Base-by-base conservation (phyloP, 2,888 invertebrate species). In the Saturnia pavonia region DNA sequence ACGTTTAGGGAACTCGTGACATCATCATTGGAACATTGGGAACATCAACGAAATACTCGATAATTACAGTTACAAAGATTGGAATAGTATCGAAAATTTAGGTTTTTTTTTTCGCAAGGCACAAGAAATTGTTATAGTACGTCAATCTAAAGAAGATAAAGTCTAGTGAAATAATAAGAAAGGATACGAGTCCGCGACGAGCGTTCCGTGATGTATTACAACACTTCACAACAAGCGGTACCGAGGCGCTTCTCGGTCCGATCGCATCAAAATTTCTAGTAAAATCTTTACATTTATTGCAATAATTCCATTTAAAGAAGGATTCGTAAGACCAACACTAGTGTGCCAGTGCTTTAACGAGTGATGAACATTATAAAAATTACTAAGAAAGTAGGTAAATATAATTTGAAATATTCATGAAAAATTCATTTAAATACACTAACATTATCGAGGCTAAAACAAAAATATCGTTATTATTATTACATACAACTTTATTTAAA, bases 341-440 rank as follows among this genome's bases (percentile, higher is more conserved):
- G 90, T 90, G 93, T 93, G 93, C 92, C 91, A 92, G 92, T 87
- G 88, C 89, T 89, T 91, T 93, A 93, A 94, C 94, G 90, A 94
- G 94, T 94, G 94, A 90, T 85, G 88, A 91, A 91, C 87, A 87
- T 86, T 91, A 91, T 90, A 91, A 91, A 90, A 91, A 87, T 88
- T 86, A 92, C 90, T 92, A 92, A 91, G 92, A 92, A 92, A 90
- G 88, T 90, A 91, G 89, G 91, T 94, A 92, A 94, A 93, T 94
- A 94, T 94, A 92, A 93, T 94, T 93, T 93, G 91, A 92, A 91
- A 92, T 92, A 93, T 88, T 91, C 82, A 87, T 91, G 92, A 65
- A 91, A 85, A 84, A 91, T 92, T 89, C 85, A 91, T 92, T 90
- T 88, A 90, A 90, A 90, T 89, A 92, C 85, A 85, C 90, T 92